A percentile compares a stretch with the other conserved stretches of the same genome.
These are phyloP conservation scores for Macropus fuliginosus DNA, from an alignment of 2,797 vertebrate species.

Conservation along the genomic window DNA sequence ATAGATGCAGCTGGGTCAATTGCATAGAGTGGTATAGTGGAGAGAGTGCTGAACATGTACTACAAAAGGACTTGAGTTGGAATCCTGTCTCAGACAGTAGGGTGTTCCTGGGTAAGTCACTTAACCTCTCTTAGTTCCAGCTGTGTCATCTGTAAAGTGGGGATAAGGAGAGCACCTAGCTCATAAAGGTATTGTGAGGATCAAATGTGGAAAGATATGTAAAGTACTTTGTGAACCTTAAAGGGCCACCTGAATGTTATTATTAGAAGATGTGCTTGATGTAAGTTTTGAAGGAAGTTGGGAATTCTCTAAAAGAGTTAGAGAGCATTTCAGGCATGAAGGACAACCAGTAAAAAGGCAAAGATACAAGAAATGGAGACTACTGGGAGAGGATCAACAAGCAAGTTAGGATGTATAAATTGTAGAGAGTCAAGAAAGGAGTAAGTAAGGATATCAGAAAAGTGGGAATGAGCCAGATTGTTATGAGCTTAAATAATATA, in stretches of 20 bases:
- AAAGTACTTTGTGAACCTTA: not conserved
- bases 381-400: not conserved
- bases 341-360: not conserved
- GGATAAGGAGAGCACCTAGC: not conserved
- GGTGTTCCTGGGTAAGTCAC: not conserved
- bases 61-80: not conserved
- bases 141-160: not conserved
- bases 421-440: not conserved
- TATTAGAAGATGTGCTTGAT: not conserved
- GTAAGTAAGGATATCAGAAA: not conserved
- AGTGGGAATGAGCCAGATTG: not conserved
- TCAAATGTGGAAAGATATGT: not conserved
- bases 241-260: not conserved
- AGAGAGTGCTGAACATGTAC: not conserved
- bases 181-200: not conserved
- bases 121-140: not conserved
- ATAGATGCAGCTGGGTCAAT: not conserved
- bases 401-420: not conserved
- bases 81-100: not conserved
- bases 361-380: not conserved
- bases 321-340: not conserved
- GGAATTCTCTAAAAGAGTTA: not conserved
- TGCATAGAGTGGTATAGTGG: not conserved
- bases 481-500: not conserved
- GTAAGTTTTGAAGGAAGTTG: not conserved